Evolutionary conservation across 2,888 invertebrate genomes (phyloP), one percentile per base, ranked within the genome.

Genomic region (Anoplius nigerrimus): DNA sequence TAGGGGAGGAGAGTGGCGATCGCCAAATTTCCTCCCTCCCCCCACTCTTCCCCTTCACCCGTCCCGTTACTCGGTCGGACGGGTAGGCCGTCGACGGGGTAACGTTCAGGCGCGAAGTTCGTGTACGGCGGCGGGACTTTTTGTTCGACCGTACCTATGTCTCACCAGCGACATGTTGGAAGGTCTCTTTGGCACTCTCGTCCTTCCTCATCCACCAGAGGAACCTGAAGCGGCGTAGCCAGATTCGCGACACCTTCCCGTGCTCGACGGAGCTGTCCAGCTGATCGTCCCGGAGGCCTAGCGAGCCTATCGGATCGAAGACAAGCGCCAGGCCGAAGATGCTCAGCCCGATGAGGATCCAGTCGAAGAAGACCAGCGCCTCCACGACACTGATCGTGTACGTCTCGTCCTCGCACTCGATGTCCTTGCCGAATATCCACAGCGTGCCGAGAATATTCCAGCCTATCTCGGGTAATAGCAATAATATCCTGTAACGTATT

Each of bases 361-460:
- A 97, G 84, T 95, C 95, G 87, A 94, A 94, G 57, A 95, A 90
- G 0, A 95, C 94, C 78, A 95, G 91, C 71, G 93, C 93, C 91
- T 95, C 93, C 80, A 94, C 93, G 21, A 94, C 93, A 71, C 93
- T 92, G 79, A 92, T 92, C 65, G 94, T 93, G 88, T 94, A 94
- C 76, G 92, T 93, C 56, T 92, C 91, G 69, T 92, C 92, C 20
- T 91, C 91, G 87, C 95, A 95, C 43, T 92, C 90, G 60, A 95
- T 92, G 24, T 92, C 88, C 75, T 93, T 92, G 82, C 93, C 93
- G 84, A 94, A 94, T 79, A 94, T 93, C 95, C 95, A 95, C 89
- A 95, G 91, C 2, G 95, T 95, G 6, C 96, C 95, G 89, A 96
- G 91, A 63, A 94, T 91, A 82, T 96, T 96, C 90, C 96, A 93